These are phyloP conservation scores for Diprion similis DNA, from an alignment of 1,140 invertebrate species.

Conservation along the genomic window DNA sequence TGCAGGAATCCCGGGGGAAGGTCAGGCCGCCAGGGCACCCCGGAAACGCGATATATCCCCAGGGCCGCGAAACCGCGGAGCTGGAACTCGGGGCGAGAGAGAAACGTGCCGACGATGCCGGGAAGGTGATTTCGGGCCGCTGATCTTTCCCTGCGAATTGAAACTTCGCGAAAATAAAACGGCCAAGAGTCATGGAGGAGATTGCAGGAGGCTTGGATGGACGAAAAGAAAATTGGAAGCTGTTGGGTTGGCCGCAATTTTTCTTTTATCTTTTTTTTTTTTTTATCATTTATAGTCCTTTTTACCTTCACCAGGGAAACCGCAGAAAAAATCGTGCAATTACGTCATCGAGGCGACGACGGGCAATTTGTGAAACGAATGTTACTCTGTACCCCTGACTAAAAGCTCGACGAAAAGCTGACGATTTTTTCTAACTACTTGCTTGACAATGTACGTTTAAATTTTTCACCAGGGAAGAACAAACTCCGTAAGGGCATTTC, in stretches of 20 bases:
- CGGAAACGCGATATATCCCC: constrained; percentile 42
- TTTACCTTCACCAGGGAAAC: neutral
- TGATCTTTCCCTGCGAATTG: constrained; percentile 32
- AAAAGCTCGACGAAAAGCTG: neutral
- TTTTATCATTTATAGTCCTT: neutral
- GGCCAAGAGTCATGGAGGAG: constrained; percentile 22
- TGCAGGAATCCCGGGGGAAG: constrained; percentile 41
- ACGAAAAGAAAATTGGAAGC: too few relatives aligned
- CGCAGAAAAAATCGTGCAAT: too few relatives aligned
- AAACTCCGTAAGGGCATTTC: constrained; percentile 40
- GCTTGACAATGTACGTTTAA: neutral
- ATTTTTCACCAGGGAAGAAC: neutral
- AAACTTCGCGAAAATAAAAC: constrained; percentile 32
- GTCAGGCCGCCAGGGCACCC: constrained; percentile 36
- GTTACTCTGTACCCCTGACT: too few relatives aligned
- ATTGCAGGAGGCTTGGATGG: constrained; percentile 18
- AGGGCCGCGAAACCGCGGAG: neutral
- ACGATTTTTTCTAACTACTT: constrained; percentile 1
- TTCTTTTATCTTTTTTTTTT: neutral
- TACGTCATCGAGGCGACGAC: neutral
- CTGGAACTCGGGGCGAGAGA: neutral
- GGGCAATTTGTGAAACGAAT: constrained; percentile 1
- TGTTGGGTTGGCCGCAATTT: neutral
- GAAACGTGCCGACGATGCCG: constrained; percentile 1
- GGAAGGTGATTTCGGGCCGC: constrained; percentile 27